Base-by-base conservation (phyloP, 1,140 invertebrate species). In the Lordiphosa collinella region DNA sequence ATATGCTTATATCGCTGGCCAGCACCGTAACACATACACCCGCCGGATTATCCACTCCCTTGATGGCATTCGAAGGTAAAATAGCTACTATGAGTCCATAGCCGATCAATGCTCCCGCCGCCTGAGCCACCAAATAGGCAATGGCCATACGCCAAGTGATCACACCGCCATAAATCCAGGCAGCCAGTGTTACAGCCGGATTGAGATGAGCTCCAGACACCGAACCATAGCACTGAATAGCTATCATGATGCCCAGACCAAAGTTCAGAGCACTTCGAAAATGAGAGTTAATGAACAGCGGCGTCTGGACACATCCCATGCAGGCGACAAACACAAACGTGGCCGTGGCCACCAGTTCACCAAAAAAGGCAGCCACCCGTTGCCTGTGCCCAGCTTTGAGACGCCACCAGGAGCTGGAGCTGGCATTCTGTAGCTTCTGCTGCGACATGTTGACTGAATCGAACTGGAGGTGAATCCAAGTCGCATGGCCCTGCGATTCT, bases 171-270 rank as follows among this genome's bases (percentile, higher is more conserved):
- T 76, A 87, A 5, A 85, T 61, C 11, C 94, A 85, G 1, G 95
- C 91, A 1, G 93, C 95, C 4, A 93, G 16, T 0, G 95, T 96
- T 0, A 97, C 94, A 0, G 95, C 96, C 0, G 96, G 96, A 90
- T 97, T 97, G 32, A 98, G 93, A 88, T 97, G 96, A 32, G 95
- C 95, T 3, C 96, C 96, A 40, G 95, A 96, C 2, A 97, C 91
- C 55, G 95, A 94, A 10, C 94, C 95, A 37, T 97, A 91, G 18
- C 92, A 91, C 92, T 95, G 90, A 54, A 92, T 90, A 86, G 86
- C 80, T 69, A 89, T 70, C 75, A 88, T 46, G 55, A 73, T 41
- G 37, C 69, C 75, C 16, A 88, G 43, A 8, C 85, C 87, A 38
- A 87, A 86, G 43, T 82, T 87, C 0, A 88, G 18, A 3, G 63